Evolutionary conservation across 53 echinoderm and acorn worm genomes (phyloP).

Genomic region (Holothuria leucospilota): DNA sequence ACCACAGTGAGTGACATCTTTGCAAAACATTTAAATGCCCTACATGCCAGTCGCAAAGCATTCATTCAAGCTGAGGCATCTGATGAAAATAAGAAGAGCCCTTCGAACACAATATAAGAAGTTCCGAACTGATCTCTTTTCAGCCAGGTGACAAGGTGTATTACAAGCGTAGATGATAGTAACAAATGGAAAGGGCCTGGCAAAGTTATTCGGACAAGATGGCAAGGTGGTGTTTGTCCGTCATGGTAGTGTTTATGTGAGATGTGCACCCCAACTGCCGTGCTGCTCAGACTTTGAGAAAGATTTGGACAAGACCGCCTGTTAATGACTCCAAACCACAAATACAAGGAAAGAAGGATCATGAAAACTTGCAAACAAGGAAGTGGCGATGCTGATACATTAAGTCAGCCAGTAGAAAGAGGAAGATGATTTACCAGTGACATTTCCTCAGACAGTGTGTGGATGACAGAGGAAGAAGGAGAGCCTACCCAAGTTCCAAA

Average conservation of each 20-base stretch:
- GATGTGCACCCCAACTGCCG: constrained; percentile 18
- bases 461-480: not conserved
- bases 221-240: too few species aligned
- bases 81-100: constrained; percentile 24
- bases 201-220: too few species aligned
- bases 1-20: too few species aligned
- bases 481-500: not conserved
- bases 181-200: too few species aligned
- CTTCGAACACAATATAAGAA: constrained; percentile 3
- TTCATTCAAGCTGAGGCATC: constrained; percentile 30
- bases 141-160: too few species aligned
- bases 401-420: not conserved
- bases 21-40: too few species aligned
- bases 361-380: too few species aligned
- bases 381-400: not conserved
- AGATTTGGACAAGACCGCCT: not conserved
- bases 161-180: too few species aligned
- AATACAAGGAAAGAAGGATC: not conserved
- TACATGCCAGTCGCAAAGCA: too few species aligned
- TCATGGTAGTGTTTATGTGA: constrained; percentile 19
- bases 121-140: not conserved
- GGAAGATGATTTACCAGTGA: constrained; percentile 4
- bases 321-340: not conserved
- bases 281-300: not conserved
- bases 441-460: not conserved